Base-by-base conservation (phyloP, 2,888 invertebrate species). In the Nomada fucata region DNA sequence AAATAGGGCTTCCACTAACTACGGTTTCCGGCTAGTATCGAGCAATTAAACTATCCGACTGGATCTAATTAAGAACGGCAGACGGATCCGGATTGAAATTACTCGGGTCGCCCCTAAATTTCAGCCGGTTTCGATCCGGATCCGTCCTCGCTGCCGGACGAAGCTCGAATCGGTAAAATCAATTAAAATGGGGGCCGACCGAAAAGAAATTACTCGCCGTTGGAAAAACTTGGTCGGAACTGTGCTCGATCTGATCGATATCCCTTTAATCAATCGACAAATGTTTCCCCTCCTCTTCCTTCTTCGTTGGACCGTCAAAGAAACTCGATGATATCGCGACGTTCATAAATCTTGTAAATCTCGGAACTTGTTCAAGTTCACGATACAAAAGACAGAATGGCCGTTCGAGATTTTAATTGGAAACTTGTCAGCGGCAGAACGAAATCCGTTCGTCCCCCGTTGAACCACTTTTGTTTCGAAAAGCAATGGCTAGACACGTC, bases 41-140 rank as follows among this genome's bases (percentile, higher is more conserved):
- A 75, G 57, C 72, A 64, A 79, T 84, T 75, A 63, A 84, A 78
- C 84, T 71, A 79, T 75, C 53, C 77, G 61, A n/a, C 71, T 69
- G 69, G 79, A 72, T 75, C 82, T 79, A 82, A 86, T 86, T 82
- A 75, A 69, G 79, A 71, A 82, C 73, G 77, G 64, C 71, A 64
- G 78, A 59, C 71, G 74, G 74, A 78, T 71, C 61, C 59, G 71
- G 59, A 64, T 71, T 59, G 73, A 71, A 79, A 79, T 74, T 84
- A 82, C 84, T 82, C 77, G 52, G 79, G 26, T 52, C 13, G 9
- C 23, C 53, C 70, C 44, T 61, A 64, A 65, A 83, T 86, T 86
- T 82, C 50, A 18, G 23, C 50, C 26, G 23, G 20, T 63, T 73
- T 69, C 55, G 36, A 63, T 69, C 60, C 59, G 10, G 52, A 23